Percentiles rank a stretch among this genome's conserved stretches.
Evolutionary conservation across 2,113 vertebrate species (phyloP).

Genomic region (Myrmecobius fasciatus): DNA sequence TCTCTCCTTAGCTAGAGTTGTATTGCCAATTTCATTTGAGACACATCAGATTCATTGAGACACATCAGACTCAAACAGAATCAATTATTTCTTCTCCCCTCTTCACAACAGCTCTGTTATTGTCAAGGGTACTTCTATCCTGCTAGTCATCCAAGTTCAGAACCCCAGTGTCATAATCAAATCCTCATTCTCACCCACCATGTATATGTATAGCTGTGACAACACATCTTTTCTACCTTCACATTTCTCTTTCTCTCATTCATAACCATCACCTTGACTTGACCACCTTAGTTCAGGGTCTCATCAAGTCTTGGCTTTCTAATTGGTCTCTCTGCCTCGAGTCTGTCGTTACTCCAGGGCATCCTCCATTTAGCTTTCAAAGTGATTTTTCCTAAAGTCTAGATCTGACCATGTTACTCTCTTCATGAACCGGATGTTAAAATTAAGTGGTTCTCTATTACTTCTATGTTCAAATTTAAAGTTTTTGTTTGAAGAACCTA

Average conservation of each 20-base stretch:
- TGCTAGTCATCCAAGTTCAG: neutral
- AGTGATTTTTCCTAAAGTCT: neutral
- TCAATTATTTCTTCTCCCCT: neutral
- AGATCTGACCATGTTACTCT: neutral
- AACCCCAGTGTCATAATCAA: neutral
- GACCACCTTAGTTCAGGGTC: neutral
- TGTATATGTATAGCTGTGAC: neutral
- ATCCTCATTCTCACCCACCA: neutral
- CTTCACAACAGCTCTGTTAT: neutral
- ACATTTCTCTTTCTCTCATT: neutral
- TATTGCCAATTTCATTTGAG: neutral
- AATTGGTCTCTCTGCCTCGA: neutral
- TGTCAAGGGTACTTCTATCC: neutral
- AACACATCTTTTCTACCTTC: neutral
- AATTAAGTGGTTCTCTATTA: neutral
- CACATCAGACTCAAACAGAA: neutral
- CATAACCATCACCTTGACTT: neutral
- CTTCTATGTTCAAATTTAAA: neutral
- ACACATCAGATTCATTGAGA: neutral
- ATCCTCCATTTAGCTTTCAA: neutral
- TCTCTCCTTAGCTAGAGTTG: neutral
- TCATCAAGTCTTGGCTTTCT: neutral
- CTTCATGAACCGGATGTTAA: neutral
- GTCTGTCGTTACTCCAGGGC: neutral
- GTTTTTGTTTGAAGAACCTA: neutral